Evolutionary conservation across 2,113 vertebrate species (phyloP), one percentile per base, ranked within the genome.

Genomic region (Heliornis fulica): DNA sequence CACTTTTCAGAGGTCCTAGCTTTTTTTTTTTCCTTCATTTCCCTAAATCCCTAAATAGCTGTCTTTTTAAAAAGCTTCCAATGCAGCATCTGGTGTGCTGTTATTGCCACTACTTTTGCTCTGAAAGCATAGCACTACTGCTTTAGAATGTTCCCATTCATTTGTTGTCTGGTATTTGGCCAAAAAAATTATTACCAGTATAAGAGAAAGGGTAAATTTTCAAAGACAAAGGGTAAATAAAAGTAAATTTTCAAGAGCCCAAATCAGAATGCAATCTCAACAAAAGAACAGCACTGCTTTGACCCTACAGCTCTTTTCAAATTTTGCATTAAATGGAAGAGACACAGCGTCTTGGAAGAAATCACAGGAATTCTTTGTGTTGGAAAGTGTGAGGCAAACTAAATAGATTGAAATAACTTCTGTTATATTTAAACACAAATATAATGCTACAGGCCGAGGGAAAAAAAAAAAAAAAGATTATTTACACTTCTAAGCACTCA

Each of bases 391-490:
- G 93, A 96, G 88, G 81, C 70, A 86, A 95, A 65, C 75, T 83
- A 78, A 87, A 94, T 89, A 88, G 85, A 66, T 88, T 80, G 68
- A 85, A 83, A 83, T 86, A 95, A 83, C 90, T 91, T 85, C 75
- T 90, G 88, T 93, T 96, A 81, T 88, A 66, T 93, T 93, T 95
- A 93, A 96, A 86, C 76, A 88, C 64, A 88, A 96, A 96, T 86
- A 83, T 43, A 95, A 86, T 92, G 80, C 92, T 83, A 48, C 66
- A 92, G 71, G 59, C 78, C 82, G 83, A 74, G 70, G 6, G n/a
- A n/a, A n/a, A n/a, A n/a, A n/a, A 3, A 1, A 45, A 53, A 88
- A 96, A 92, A 77, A 71, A 80, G 17, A 68, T 87, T 91, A 90
- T 94, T 94, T 95, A 86, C 79, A 86, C 56, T 95, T 93, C 2